phyloP scores from a whole-genome alignment of 2,113 vertebrate genomes.

The Sinocyclocheilus anshuiensis region DNA sequence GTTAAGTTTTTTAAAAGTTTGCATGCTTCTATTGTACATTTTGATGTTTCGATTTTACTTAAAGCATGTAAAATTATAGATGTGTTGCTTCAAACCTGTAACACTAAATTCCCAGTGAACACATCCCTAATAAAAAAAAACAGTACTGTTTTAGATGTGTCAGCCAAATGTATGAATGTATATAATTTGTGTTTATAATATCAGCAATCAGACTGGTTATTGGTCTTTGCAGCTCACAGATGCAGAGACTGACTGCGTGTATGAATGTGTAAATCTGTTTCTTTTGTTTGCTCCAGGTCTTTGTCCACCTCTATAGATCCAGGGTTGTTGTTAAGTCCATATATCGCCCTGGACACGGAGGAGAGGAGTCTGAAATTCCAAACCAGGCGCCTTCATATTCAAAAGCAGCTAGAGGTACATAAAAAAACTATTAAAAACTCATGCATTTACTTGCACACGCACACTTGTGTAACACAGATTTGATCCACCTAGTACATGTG shows the following conservation, averaged over 20 bases:
- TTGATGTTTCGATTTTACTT: background rate
- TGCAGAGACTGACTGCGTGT: conserved; percentile 22
- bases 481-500: too few species aligned
- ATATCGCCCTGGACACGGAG: conserved; percentile 60
- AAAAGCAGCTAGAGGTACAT: conserved; percentile 45
- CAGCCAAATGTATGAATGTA: background rate
- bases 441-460: background rate
- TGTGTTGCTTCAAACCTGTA: background rate
- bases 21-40: background rate
- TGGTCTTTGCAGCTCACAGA: background rate
- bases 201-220: background rate
- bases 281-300: conserved; percentile 54
- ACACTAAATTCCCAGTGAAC: background rate
- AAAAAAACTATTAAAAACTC: background rate
- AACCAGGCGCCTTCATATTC: conserved; percentile 35
- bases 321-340: conserved; percentile 61
- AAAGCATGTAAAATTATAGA: background rate
- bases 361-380: conserved; percentile 60
- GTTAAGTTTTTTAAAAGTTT: background rate
- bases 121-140: background rate
- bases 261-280: background rate
- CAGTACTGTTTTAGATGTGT: background rate
- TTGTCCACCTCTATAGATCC: conserved; percentile 66
- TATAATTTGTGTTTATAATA: background rate
- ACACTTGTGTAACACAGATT: background rate